Conservation (phyloP, 2,888 invertebrate genomes). For the Molanna angustata region DNA sequence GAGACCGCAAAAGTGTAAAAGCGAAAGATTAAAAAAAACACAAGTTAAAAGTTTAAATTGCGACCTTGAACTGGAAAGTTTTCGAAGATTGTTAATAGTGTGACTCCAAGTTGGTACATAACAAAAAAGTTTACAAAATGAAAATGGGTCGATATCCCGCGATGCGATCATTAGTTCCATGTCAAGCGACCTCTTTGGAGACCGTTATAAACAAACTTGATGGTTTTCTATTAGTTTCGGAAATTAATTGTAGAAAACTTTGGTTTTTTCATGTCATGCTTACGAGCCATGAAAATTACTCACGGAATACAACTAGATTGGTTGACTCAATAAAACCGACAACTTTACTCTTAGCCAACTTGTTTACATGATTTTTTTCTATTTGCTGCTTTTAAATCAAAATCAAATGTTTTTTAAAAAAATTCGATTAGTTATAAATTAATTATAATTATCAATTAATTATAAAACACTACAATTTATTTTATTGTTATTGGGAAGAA, state of each 20-base stretch:
- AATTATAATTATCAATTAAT: no score
- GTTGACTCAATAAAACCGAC: no score
- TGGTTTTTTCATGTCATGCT: conserved; percentile 22
- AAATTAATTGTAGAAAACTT: conserved; percentile 18
- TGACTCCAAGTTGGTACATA: conserved; percentile 41
- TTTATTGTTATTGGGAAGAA: no score
- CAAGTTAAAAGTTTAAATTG: conserved; percentile 57
- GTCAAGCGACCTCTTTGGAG: conserved; percentile 24
- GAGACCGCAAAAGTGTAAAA: conserved; percentile 33
- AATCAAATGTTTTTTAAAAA: no score
- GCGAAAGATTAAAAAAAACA: conserved; percentile 57
- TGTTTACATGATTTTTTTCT: no score
- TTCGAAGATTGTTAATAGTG: conserved; percentile 57
- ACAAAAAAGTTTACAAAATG: conserved; percentile 35
- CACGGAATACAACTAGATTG: no score
- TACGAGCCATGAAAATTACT: no score
- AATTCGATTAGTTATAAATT: no score
- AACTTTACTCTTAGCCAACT: no score
- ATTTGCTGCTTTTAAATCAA: no score
- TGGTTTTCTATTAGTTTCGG: conserved; percentile 26
- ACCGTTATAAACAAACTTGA: conserved; percentile 31
- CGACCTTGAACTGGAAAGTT: conserved; percentile 55
- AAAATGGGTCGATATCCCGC: conserved; percentile 36
- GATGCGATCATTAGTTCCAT: conserved; percentile 34
- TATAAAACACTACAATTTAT: no score